Evolutionary conservation across 2,888 invertebrate species (phyloP), one percentile per base, ranked within the genome.

Genomic region (Ochropacha duplaris): DNA sequence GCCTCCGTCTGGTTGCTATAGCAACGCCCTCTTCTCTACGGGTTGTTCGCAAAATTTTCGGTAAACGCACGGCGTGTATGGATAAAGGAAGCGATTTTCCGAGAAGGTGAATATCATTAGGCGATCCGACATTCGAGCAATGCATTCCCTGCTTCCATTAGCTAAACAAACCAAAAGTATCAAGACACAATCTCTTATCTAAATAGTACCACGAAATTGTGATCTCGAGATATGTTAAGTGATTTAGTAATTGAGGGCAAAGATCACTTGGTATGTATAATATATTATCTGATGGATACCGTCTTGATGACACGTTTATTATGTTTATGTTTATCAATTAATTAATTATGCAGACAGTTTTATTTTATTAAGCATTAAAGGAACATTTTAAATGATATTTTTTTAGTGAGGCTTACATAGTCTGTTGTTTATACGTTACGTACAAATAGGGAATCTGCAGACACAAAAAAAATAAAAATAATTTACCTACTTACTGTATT

Each of bases 51-150:
- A 78, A 84, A 88, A 86, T 87, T 90, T 84, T 83, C 84, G 81
- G 87, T 82, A 88, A 90, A 86, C 77, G 87, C 84, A 84, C 87
- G 77, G 75, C 79, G 83, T 83, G 81, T 84, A 79, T 80, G 86
- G 86, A 87, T 86, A 87, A 86, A 86, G 88, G 85, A 88, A 89
- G 83, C 87, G 87, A 84, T 90, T 90, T 90, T 87, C 88, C 86
- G 82, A 85, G 81, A 78, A 88, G 88, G 87, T 92, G 92, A 92
- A 92, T 92, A 90, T 88, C 87, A 91, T 92, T 92, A 88, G 83
- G 75, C 71, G 79, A 85, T 86, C 79, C 75, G 72, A 66, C 72
- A 79, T 83, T 81, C 68, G 64, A 68, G 61, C 63, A 67, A 55
- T 55, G 19, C 31, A 52, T 34, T 36, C 39, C 22, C 31, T 49